Evolutionary conservation across 1,140 invertebrate genomes (phyloP).

Genomic region (Mamestra configurata): DNA sequence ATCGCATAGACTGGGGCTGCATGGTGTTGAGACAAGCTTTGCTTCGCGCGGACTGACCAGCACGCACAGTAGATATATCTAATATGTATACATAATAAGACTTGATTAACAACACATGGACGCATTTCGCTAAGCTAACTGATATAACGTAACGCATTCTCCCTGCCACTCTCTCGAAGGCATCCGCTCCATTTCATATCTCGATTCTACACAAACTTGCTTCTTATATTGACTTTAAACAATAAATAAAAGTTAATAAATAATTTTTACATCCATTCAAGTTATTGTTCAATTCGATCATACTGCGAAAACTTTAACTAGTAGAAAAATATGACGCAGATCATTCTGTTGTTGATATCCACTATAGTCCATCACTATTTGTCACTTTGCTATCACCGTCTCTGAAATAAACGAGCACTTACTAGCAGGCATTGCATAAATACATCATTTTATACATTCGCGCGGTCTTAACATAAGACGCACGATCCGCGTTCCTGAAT

Average conservation of each 20-base stretch:
- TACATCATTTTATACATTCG: constrained; percentile 61
- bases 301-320: constrained; percentile 65
- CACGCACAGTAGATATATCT: constrained; percentile 11
- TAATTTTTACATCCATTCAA: constrained; percentile 67
- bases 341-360: constrained; percentile 49
- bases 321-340: constrained; percentile 76
- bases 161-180: constrained; percentile 40
- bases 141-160: constrained; percentile 20
- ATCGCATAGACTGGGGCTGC: constrained; percentile 6
- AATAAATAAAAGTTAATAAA: constrained; percentile 79
- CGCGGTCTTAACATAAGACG: constrained; percentile 69
- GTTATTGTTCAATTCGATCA: constrained; percentile 61
- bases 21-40: neutral
- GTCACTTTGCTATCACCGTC: constrained; percentile 75
- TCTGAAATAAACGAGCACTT: constrained; percentile 61
- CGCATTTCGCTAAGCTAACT: constrained; percentile 40
- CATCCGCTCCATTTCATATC: constrained; percentile 55
- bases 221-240: constrained; percentile 65
- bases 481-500: constrained; percentile 45
- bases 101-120: constrained; percentile 39
- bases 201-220: constrained; percentile 58
- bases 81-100: constrained; percentile 41
- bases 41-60: constrained; percentile 14
- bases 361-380: constrained; percentile 64
- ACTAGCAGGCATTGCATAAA: constrained; percentile 65